A percentile compares a stretch with the other conserved stretches of the same genome.
Conservation (phyloP, 30 jellyfish, hydroid and myxozoan species). For the Turritopsis dohrnii region DNA sequence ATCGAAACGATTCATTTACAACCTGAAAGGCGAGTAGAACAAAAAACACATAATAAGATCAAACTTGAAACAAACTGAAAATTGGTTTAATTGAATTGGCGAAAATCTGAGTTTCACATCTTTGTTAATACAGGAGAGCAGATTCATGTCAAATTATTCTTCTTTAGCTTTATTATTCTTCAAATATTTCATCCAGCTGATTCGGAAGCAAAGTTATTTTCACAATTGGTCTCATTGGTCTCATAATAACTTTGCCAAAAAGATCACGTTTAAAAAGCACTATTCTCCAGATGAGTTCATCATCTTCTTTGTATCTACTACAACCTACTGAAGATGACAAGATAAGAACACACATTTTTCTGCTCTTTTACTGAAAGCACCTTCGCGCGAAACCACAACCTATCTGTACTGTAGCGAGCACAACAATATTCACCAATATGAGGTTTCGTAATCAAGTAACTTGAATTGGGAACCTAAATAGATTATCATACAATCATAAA, state of each 20-base stretch:
- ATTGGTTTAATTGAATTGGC: neutral
- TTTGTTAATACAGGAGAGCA: no score
- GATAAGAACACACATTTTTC: conserved; percentile 9
- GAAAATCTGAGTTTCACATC: no score
- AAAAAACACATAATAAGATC: no score
- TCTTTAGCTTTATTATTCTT: no score
- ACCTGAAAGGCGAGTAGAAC: conserved; percentile 3
- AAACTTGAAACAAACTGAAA: neutral
- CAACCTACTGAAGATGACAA: neutral
- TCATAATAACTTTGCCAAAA: no score
- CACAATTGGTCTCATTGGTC: no score
- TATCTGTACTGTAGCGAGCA: conserved; percentile 50
- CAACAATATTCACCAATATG: conserved; percentile 44
- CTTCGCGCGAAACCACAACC: conserved; percentile 55
- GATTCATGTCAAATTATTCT: no score
- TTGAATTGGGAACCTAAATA: neutral
- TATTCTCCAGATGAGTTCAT: no score
- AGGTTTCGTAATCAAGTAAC: conserved; percentile 33
- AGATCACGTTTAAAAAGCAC: no score
- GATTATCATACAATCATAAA: neutral
- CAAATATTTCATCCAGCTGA: no score
- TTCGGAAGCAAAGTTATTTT: no score
- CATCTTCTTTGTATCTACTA: no score
- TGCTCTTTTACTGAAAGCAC: conserved; percentile 34
- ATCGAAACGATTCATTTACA: conserved; percentile 12